Conservation (phyloP, 1,140 invertebrate genomes). For the Eurosta solidaginis region DNA sequence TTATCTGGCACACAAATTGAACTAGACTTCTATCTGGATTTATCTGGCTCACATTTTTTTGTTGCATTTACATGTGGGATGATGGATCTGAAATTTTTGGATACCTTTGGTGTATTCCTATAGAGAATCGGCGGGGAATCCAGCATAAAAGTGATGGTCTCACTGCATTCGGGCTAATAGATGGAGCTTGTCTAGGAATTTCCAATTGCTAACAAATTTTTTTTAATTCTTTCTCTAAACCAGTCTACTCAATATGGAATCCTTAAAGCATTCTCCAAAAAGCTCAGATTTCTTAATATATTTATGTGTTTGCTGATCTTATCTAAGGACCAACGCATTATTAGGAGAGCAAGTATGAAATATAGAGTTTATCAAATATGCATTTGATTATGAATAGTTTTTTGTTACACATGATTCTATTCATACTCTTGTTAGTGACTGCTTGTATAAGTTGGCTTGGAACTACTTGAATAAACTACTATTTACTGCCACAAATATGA, state of each 20-base stretch:
- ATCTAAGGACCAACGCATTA: not conserved
- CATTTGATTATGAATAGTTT: not conserved
- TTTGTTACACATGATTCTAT: too few species aligned
- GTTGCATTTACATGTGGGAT: too few species aligned
- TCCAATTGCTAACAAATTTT: not conserved
- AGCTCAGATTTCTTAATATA: constrained; percentile 11
- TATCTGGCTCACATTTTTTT: too few species aligned
- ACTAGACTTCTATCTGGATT: too few species aligned
- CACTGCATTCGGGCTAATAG: too few species aligned
- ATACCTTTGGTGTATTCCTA: too few species aligned
- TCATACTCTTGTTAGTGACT: too few species aligned
- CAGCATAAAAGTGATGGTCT: too few species aligned
- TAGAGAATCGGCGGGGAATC: too few species aligned
- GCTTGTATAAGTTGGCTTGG: not conserved
- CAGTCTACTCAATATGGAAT: not conserved
- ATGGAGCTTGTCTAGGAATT: not conserved
- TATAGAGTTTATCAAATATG: not conserved
- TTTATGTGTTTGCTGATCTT: constrained; percentile 7
- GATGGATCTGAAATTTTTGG: too few species aligned
- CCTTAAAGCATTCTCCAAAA: not conserved
- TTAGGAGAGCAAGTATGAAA: not conserved
- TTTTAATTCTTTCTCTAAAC: not conserved
- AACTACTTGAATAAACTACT: not conserved
- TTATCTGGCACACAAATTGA: too few species aligned
- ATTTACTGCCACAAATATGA: constrained; percentile 25